Conservation (phyloP, 2,888 invertebrate species). For the Protonemura montana region DNA sequence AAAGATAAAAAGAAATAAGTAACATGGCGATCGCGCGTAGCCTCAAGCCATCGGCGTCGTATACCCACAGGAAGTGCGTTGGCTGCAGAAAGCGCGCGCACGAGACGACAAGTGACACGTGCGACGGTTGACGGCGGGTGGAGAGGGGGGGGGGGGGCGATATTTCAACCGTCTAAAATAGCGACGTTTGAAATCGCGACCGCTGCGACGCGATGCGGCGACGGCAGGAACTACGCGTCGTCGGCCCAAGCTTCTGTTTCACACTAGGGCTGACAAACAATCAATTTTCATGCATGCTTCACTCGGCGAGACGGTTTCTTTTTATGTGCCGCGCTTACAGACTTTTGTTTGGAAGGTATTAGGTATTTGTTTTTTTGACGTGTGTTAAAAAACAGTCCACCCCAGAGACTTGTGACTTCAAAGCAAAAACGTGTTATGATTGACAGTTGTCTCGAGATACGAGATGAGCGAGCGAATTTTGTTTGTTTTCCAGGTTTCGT, state of each 20-base stretch:
- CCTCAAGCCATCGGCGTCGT: background rate
- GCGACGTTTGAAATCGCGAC: background rate
- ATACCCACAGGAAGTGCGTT: background rate
- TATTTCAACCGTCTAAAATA: conserved; percentile 38
- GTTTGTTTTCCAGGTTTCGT: background rate
- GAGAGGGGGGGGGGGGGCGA: conserved; percentile 19
- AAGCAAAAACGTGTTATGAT: background rate
- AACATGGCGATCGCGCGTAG: background rate
- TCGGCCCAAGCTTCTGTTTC: background rate
- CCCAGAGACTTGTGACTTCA: background rate
- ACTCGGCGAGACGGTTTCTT: background rate
- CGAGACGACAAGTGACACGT: conserved; percentile 36
- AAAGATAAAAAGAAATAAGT: background rate
- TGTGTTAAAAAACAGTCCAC: background rate
- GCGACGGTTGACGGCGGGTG: conserved; percentile 7
- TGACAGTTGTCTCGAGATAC: background rate
- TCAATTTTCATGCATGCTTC: background rate
- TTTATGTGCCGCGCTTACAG: background rate
- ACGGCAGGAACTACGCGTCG: conserved; percentile 37
- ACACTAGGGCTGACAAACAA: background rate
- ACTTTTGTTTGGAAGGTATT: background rate
- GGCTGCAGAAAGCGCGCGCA: background rate
- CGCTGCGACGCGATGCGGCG: background rate
- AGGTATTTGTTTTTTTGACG: background rate
- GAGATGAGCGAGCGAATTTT: background rate